Base-by-base conservation (phyloP, 2,113 vertebrate species). In the Poeciliopsis turrubarensis region DNA sequence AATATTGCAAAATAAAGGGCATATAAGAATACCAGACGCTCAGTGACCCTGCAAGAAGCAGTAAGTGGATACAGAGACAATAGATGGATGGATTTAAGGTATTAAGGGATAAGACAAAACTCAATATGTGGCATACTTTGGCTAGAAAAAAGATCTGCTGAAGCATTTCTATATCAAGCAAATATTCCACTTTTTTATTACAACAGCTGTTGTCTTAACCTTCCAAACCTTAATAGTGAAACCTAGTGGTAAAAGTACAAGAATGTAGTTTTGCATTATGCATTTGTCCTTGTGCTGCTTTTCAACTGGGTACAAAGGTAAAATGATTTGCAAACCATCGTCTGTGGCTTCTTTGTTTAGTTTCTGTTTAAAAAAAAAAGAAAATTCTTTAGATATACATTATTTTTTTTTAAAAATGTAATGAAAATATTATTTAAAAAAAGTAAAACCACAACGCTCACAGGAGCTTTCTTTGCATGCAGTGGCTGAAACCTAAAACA, bases 391-490 rank as follows among this genome's bases (percentile, higher is more conserved):
- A 80, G 68, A 73, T 63, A 85, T 76, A 75, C 79, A 84, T 65
- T 67, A 47, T 73, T n/a, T n/a, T n/a, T n/a, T n/a, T 85, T 71
- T 12, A 37, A 57, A 84, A 86, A 80, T 79, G 68, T 47, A 19
- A 85, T 81, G 65, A 26, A 65, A 32, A 15, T 3, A 11, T 41
- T 15, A 65, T 72, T 29, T 29, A 2, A 29, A 71, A 44, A 73
- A 70, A 78, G 30, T 32, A 60, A 66, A 71, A 83, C 22, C 22
- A 60, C 3, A 11, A 37, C 5, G 61, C 65, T 70, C 70, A 81
- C 66, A 79, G 54, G 51, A 81, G 79, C 70, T 68, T 27, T 66
- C 22, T 57, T 82, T 80, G 76, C 88, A 89, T 91, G 87, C 89
- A 89, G 60, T 67, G 81, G 79, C 72, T 80, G 72, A 77, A 79